Base-by-base conservation (phyloP, 2,113 vertebrate genomes). In the Trichomycterus rosablanca region DNA sequence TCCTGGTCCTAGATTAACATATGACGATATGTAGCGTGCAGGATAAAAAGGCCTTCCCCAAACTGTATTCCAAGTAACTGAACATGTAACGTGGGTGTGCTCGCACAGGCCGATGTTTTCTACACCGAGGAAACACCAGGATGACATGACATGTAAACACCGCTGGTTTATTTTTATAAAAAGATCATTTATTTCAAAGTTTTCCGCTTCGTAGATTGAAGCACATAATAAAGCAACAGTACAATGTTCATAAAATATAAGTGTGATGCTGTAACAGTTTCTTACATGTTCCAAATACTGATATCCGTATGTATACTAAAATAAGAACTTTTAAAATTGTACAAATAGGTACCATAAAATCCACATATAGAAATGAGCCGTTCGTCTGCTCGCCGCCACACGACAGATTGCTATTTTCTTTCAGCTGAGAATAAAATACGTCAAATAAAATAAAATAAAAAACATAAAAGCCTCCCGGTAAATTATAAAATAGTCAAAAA, bases 241-340 rank as follows among this genome's bases (percentile, higher is more conserved):
- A 98, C 92, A 97, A 97, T 97, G 94, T 94, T 94, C 91, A 93
- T 94, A 98, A 98, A 98, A 98, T 98, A 97, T 97, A 97, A 93
- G 93, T 94, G 93, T 96, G 95, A 98, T 95, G 93, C 87, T 75
- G 88, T 95, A 93, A 94, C 93, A 90, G 91, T 87, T 93, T 90
- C 88, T 90, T 92, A 93, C 90, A 95, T 92, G 89, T 93, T n/a
- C 89, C 91, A 93, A 97, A 93, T 96, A 97, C 91, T 93, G 93
- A 93, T 94, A 97, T 93, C 88, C 89, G 90, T 80, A 96, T 97
- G 94, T 92, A 92, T 98, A 97, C 92, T 96, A 95, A 97, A 98
- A 97, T 97, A 96, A 97, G 92, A 94, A 92, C 89, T 93, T 97
- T 88, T 93, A 89, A 95, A 94, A 93, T 97, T 95, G 91, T 98